Evolutionary conservation across 1,140 invertebrate species (phyloP).

Genomic region (Nephotettix cincticeps): DNA sequence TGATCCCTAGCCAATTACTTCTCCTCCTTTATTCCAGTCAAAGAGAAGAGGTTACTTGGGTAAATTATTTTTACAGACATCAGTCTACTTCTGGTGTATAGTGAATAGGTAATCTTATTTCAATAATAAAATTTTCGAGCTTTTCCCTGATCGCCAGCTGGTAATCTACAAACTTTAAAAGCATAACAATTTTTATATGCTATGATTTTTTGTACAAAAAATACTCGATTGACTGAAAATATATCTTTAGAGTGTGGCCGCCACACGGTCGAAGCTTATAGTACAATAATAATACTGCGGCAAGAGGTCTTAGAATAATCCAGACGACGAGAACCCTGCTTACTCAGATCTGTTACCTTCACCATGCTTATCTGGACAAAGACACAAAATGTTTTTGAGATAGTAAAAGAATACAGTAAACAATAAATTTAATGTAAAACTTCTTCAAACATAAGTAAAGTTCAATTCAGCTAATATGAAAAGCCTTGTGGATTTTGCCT

Average conservation of each 20-base stretch:
- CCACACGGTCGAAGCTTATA: not conserved
- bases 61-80: not conserved
- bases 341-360: too few species aligned
- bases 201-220: constrained; percentile 15
- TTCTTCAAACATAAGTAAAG: too few species aligned
- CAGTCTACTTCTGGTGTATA: not conserved
- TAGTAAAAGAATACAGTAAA: too few species aligned
- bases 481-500: too few species aligned
- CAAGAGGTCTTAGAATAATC: too few species aligned
- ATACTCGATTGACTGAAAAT: constrained; percentile 22
- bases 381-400: too few species aligned
- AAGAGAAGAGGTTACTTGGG: not conserved
- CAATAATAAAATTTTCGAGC: constrained; percentile 12
- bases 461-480: too few species aligned
- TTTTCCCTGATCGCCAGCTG: not conserved
- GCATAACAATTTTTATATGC: not conserved
- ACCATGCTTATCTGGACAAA: too few species aligned
- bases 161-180: constrained; percentile 6
- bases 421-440: too few species aligned
- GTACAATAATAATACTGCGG: too few species aligned
- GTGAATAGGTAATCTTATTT: not conserved
- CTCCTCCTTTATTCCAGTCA: not conserved
- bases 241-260: not conserved
- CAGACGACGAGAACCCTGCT: too few species aligned
- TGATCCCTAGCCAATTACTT: not conserved